Base-by-base conservation (phyloP, 2,888 invertebrate genomes). In the Drosophila melanosoma region DNA sequence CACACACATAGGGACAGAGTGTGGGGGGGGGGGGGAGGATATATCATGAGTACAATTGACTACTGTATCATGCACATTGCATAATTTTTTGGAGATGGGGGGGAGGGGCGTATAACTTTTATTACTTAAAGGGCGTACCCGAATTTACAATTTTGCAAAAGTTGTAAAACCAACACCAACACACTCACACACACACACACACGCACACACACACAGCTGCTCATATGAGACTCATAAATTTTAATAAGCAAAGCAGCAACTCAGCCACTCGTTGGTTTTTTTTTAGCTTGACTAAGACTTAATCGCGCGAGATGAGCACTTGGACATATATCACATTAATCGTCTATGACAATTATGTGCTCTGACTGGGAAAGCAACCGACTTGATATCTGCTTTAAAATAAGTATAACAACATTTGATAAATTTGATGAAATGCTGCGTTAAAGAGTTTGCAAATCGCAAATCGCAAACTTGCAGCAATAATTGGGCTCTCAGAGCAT, bases 41-140 rank as follows among this genome's bases (percentile, higher is more conserved):
- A 48, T n/a, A 67, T 63, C 36, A 33, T 64, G 64, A 67, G 53
- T 48, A 67, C 53, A 63, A 85, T 81, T 69, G 82, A 78, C 78
- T 71, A 81, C 76, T 74, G 86, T 76, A 74, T 73, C 86, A 74
- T 81, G 83, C 81, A 79, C 58, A 76, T 71, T 86, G 87, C 87
- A 81, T 77, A 81, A 77, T 65, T 76, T 60, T 49, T 5, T 26
- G 26, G 26, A 2, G 26, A n/a, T n/a, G 1, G 26, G 26, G 26
- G 26, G 29, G 15, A 65, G 20, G 66, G 76, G 74, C 83, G 84
- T 76, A 74, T 79, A 86, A 83, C 76, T 83, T 86, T 75, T 81
- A 83, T 83, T 76, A 77, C 82, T 83, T 76, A 26, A 49, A 54
- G 59, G 72, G 69, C 62, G 68, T 57, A 53, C 17, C 63, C 60